Percentiles rank a stretch among this genome's conserved stretches.
phyloP scores from a whole-genome alignment of 1,140 invertebrate species.

The Drosophila guanche region DNA sequence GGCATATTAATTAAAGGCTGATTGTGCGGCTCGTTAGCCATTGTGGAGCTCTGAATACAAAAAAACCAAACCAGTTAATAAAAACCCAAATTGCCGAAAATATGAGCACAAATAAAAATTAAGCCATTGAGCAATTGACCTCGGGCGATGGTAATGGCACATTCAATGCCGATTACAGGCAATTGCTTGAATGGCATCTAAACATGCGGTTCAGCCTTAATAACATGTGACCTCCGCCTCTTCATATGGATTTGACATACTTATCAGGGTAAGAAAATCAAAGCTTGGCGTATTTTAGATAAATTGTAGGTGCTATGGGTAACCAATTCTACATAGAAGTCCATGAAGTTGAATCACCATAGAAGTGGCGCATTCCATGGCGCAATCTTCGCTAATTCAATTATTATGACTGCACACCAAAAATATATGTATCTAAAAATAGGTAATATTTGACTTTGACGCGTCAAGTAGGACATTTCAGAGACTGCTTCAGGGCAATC shows the following conservation, averaged over 20 bases:
- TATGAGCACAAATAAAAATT: constrained; percentile 20
- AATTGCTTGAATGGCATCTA: too few species aligned
- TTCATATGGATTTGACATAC: too few species aligned
- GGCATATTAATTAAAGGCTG: constrained; percentile 60
- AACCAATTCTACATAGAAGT: too few species aligned
- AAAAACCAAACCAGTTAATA: constrained; percentile 33
- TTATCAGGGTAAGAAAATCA: not conserved
- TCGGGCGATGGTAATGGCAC: constrained; percentile 1
- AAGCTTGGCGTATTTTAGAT: not conserved
- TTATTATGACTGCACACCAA: too few species aligned
- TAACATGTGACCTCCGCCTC: too few species aligned
- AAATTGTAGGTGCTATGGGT: too few species aligned
- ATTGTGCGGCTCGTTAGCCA: constrained; percentile 59
- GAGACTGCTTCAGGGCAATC: constrained; percentile 20
- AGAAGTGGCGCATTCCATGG: too few species aligned
- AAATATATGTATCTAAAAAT: too few species aligned
- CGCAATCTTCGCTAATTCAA: too few species aligned
- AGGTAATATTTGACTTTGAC: not conserved
- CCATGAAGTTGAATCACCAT: too few species aligned
- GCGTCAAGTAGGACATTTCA: constrained; percentile 21
- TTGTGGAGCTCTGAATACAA: constrained; percentile 6
- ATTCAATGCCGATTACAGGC: not conserved
- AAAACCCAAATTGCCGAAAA: constrained; percentile 11
- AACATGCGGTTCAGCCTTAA: too few species aligned
- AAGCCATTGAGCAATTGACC: constrained; percentile 25